A percentile compares a stretch with the other conserved stretches of the same genome.
Conservation (phyloP, 2,797 vertebrate species). For the Phrynocephalus guinanensis region DNA sequence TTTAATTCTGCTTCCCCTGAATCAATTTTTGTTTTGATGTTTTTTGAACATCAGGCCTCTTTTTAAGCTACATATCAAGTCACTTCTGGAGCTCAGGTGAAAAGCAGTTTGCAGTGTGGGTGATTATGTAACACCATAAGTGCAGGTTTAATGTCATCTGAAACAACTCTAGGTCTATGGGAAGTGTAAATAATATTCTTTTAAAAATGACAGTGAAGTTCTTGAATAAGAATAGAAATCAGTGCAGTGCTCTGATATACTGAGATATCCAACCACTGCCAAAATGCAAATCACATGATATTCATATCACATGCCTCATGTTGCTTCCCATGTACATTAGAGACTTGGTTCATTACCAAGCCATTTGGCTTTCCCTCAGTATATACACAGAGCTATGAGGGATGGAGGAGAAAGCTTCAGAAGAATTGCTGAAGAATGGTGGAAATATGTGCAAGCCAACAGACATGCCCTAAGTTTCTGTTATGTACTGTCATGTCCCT, state of each 20-base stretch:
- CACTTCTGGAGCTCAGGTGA: neutral
- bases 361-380: neutral
- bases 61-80: neutral
- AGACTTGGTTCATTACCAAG: neutral
- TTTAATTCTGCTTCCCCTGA: neutral
- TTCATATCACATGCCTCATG: conserved; percentile 19
- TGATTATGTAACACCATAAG: neutral
- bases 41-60: neutral
- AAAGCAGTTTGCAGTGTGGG: neutral
- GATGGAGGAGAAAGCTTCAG: neutral
- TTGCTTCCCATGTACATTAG: neutral
- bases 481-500: too few species aligned
- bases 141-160: neutral
- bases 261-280: conserved; percentile 24
- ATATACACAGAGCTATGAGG: neutral
- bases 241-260: conserved; percentile 21
- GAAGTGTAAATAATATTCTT: conserved; percentile 20
- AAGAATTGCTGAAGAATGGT: neutral
- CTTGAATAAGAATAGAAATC: conserved; percentile 30
- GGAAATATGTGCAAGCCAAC: neutral
- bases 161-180: neutral
- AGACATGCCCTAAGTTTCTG: neutral
- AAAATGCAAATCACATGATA: conserved; percentile 32
- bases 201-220: conserved; percentile 21
- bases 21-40: neutral